These are phyloP conservation scores for Crenichthys baileyi DNA, from an alignment of 2,797 vertebrate species.

Conservation along the genomic window DNA sequence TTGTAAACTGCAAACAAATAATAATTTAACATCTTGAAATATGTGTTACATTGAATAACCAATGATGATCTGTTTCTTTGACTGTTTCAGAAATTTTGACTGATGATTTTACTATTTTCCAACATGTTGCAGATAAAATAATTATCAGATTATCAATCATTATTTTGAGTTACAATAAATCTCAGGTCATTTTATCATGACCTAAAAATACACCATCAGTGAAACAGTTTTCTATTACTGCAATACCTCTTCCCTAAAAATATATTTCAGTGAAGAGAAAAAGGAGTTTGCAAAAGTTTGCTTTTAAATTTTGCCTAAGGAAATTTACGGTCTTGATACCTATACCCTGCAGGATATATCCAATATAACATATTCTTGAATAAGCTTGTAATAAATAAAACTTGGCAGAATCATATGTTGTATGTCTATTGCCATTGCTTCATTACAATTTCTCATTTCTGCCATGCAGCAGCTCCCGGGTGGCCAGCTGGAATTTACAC, in stretches of 20 bases:
- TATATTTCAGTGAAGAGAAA: neutral
- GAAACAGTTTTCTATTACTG: neutral
- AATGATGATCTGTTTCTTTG: neutral
- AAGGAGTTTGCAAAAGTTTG: neutral
- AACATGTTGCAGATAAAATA: neutral
- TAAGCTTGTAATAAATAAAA: conserved; percentile 37
- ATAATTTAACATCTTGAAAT: neutral
- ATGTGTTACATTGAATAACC: neutral
- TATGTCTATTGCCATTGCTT: conserved; percentile 47
- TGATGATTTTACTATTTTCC: neutral
- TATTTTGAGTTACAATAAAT: neutral
- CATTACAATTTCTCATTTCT: conserved; percentile 62
- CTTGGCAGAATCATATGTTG: conserved; percentile 33
- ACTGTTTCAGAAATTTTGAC: neutral
- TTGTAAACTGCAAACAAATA: neutral
- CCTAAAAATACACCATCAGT: neutral
- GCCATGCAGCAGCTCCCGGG: conserved; percentile 47
- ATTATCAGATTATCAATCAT: neutral
- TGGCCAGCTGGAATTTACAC: conserved; percentile 68
- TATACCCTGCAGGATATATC: neutral
- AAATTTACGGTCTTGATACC: neutral
- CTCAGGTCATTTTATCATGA: neutral
- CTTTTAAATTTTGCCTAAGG: neutral
- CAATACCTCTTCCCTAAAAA: neutral
- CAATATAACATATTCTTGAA: conserved; percentile 26